Percentiles rank a stretch among this genome's conserved stretches.
Evolutionary conservation across 2,888 invertebrate genomes (phyloP).

Genomic region (Catotricha subobsoleta): DNA sequence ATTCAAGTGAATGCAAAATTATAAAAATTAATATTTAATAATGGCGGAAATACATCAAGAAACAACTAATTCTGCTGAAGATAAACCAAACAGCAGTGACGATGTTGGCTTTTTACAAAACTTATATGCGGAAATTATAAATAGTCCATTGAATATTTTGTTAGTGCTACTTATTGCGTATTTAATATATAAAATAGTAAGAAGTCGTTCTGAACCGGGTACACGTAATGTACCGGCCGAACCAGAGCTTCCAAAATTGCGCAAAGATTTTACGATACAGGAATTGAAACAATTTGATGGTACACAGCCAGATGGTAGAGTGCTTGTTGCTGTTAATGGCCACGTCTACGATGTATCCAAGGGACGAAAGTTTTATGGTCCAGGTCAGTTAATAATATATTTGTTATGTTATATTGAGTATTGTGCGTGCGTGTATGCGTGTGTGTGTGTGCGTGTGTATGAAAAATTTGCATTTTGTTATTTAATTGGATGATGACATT

Average conservation of each 20-base stretch:
- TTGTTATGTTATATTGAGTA: neutral
- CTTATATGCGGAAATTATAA: slow-evolving; percentile 41
- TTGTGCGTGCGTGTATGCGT: neutral
- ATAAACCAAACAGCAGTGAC: no score
- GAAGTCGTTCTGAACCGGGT: slow-evolving; percentile 31
- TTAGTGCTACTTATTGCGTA: slow-evolving; percentile 49
- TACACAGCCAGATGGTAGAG: slow-evolving; percentile 64
- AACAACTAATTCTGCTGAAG: no score
- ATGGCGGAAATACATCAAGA: no score
- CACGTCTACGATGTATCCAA: slow-evolving; percentile 67
- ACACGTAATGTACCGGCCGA: slow-evolving; percentile 20
- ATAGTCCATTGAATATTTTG: slow-evolving; percentile 51
- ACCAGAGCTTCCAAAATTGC: slow-evolving; percentile 59
- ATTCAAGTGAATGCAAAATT: no score
- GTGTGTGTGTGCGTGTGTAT: neutral
- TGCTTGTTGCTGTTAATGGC: slow-evolving; percentile 84
- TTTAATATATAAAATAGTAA: slow-evolving; percentile 57
- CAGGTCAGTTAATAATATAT: slow-evolving; percentile 3
- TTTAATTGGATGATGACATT: no score
- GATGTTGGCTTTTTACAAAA: slow-evolving; percentile 22
- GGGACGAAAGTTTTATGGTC: slow-evolving; percentile 7
- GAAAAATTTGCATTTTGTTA: no score
- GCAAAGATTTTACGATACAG: slow-evolving; percentile 75
- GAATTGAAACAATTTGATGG: slow-evolving; percentile 81
- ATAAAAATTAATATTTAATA: no score